Conservation (phyloP, 2,888 invertebrate genomes). For the Orchestes rusci region DNA sequence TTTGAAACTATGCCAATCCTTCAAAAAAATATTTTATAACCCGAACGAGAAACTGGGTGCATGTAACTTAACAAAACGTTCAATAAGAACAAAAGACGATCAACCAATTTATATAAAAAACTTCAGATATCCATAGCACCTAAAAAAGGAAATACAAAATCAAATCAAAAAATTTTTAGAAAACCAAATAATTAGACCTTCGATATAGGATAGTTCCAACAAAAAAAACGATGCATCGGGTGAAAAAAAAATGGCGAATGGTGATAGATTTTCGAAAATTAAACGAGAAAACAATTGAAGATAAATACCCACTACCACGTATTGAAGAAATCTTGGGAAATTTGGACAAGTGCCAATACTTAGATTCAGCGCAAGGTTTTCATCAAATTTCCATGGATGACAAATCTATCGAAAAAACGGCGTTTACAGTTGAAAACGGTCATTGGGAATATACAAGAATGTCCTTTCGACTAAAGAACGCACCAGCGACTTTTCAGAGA, state of each 20-base stretch:
- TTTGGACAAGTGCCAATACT: too few species aligned
- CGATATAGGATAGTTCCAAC: too few species aligned
- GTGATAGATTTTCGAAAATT: not conserved
- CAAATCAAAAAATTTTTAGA: not conserved
- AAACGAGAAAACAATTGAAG: not conserved
- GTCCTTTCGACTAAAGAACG: conserved; percentile 28
- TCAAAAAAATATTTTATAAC: too few species aligned
- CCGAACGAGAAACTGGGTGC: too few species aligned
- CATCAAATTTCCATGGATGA: conserved; percentile 30
- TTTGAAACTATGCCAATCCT: too few species aligned
- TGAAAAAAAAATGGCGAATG: too few species aligned
- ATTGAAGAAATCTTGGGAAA: not conserved
- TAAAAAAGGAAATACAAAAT: not conserved
- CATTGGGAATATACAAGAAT: conserved; percentile 28
- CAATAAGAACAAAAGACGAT: not conserved
- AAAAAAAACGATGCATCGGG: too few species aligned
- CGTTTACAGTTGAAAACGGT: conserved; percentile 27
- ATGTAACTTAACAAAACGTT: too few species aligned
- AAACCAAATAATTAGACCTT: too few species aligned
- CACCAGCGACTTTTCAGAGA: conserved; percentile 28
- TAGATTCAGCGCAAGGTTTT: conserved; percentile 30
- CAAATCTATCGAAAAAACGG: conserved; percentile 27
- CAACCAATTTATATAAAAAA: not conserved
- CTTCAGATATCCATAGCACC: not conserved
- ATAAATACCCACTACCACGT: not conserved